Conservation (phyloP, 2,888 invertebrate genomes). For the Leucania comma region DNA sequence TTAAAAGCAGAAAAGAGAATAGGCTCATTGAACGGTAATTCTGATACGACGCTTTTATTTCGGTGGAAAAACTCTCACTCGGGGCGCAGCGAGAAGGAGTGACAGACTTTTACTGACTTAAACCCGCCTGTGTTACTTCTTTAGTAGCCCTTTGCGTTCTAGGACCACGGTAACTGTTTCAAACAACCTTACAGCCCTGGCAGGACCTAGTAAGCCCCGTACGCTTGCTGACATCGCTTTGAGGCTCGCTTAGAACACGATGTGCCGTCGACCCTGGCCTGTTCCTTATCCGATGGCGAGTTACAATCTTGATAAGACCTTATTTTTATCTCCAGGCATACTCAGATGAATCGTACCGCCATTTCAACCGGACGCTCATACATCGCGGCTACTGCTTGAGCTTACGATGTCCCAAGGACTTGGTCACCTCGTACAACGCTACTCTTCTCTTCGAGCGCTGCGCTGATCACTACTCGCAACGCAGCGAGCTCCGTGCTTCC, state of each 20-base stretch:
- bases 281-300: neutral
- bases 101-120: no score
- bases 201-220: neutral
- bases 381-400: conserved; percentile 75
- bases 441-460: conserved; percentile 60
- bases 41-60: no score
- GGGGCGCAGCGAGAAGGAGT: no score
- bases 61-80: no score
- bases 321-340: conserved; percentile 42
- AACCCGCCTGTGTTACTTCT: neutral
- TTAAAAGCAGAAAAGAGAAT: neutral
- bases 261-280: neutral
- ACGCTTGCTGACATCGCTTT: neutral
- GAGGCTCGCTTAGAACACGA: neutral
- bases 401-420: conserved; percentile 55
- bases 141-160: neutral
- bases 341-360: conserved; percentile 48
- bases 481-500: conserved; percentile 56
- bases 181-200: no score
- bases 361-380: conserved; percentile 69
- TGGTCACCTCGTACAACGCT: conserved; percentile 20
- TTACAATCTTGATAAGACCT: neutral
- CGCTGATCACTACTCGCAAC: conserved; percentile 50
- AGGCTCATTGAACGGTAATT: neutral
- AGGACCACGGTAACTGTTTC: no score